These are phyloP conservation scores for Rhyacichthys aspro DNA, from an alignment of 2,797 vertebrate genomes.

Conservation along the genomic window DNA sequence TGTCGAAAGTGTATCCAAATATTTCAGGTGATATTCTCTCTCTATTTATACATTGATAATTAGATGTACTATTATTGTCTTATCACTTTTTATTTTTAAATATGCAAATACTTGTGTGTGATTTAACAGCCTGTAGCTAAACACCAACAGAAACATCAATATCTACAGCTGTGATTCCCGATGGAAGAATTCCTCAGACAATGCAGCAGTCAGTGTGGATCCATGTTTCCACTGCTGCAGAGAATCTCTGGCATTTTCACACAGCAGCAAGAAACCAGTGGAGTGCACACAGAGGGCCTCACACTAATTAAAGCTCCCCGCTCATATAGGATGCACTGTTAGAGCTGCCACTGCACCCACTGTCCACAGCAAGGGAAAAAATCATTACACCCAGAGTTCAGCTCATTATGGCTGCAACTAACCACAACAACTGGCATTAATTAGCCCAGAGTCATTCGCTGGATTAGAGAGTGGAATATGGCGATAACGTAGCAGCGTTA, in stretches of 20 bases:
- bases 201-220: constrained; percentile 23
- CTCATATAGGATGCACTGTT: constrained; percentile 59
- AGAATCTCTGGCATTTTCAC: constrained; percentile 64
- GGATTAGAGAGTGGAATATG: constrained; percentile 33
- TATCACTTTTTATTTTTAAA: too few species aligned
- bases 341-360: constrained; percentile 40
- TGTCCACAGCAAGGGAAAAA: constrained; percentile 46
- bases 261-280: constrained; percentile 70
- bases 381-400: constrained; percentile 65
- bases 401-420: constrained; percentile 58
- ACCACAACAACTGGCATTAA: constrained; percentile 58
- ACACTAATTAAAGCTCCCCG: constrained; percentile 72
- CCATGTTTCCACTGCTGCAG: constrained; percentile 44
- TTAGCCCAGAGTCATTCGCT: constrained; percentile 51
- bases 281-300: constrained; percentile 49
- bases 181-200: constrained; percentile 7
- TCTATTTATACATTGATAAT: too few species aligned
- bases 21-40: too few species aligned
- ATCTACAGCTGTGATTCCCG: not conserved
- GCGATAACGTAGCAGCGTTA: constrained; percentile 5
- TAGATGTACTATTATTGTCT: too few species aligned
- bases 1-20: too few species aligned
- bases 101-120: too few species aligned
- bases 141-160: too few species aligned
- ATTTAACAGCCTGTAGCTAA: too few species aligned